Base-by-base conservation (phyloP, 2,113 vertebrate species). In the Toxostoma redivivum region DNA sequence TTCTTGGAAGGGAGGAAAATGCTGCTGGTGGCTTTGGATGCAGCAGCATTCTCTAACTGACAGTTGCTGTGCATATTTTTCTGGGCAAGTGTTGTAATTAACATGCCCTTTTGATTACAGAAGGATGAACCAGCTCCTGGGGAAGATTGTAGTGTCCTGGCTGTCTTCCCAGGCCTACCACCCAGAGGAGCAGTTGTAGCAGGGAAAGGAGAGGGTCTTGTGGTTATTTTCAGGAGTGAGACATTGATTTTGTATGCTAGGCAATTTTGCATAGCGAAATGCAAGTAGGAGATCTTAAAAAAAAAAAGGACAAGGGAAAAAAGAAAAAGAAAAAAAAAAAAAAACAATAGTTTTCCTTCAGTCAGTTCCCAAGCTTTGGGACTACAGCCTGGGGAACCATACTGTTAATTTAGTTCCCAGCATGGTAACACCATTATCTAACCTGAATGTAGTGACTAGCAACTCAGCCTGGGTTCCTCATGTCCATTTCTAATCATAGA, bases 61-160 rank as follows among this genome's bases (percentile, higher is more conserved):
- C 90, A 84, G 76, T 91, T 61, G 72, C 81, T n/a, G 3, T 81
- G 58, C 82, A 82, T 35, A 69, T 93, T 83, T 94, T 96, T 97
- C 93, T 86, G 82, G 79, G 38, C 64, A 60, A 94, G 67, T 33
- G 54, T 30, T 96, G 64, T 81, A 85, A 96, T 96, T 97, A 97
- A 92, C 3, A 5, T 87, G 81, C 58, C 84, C 81, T 92, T 97
- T 93, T 89, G 45, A 92, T 80, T 70, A 61, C 37, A 56, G 71
- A 81, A 48, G 90, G 91, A 53, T 10, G 48, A 92, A n/a, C 31
- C 79, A 84, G 60, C 28, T 88, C 53, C 80, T 72, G 48, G 27
- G 28, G 51, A 56, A 53, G 56, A 72, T 18, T 92, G 76, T 48
- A 23, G 31, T 65, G 72, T 72, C 72, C 86, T 96, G 93, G 93